phyloP scores from a whole-genome alignment of 2,888 invertebrate genomes.

The Petrolisthes cinctipes region DNA sequence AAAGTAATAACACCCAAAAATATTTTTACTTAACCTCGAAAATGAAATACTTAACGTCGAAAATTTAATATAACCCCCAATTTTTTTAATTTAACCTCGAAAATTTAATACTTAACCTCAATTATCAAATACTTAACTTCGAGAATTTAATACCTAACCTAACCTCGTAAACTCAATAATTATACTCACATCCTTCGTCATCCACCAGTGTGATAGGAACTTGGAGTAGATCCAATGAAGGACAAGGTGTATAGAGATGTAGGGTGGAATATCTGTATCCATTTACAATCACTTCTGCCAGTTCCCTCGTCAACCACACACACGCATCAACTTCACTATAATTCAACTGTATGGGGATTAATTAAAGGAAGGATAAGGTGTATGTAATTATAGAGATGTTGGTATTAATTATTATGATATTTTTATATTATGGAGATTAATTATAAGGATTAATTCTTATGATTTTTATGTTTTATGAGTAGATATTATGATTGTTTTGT shows the following conservation, averaged over 20 bases:
- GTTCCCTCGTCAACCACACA: constrained; percentile 36
- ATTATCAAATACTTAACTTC: background rate
- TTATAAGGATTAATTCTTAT: no score
- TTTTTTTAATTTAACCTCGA: no score
- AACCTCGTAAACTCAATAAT: background rate
- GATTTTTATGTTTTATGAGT: no score
- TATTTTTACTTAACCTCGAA: background rate
- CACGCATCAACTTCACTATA: constrained; percentile 32
- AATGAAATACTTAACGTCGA: background rate
- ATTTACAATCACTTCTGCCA: constrained; percentile 32
- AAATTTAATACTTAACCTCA: no score
- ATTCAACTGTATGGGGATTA: constrained; percentile 22
- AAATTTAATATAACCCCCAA: background rate
- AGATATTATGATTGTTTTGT: no score
- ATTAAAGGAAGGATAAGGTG: no score
- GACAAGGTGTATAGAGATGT: background rate
- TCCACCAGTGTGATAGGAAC: constrained; percentile 35
- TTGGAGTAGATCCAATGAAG: no score
- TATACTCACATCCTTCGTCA: constrained; percentile 2
- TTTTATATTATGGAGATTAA: no score
- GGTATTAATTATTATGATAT: no score
- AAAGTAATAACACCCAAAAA: no score
- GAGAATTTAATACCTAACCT: background rate
- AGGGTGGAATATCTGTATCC: background rate
- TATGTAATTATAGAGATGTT: no score